phyloP scores from a whole-genome alignment of 2,888 invertebrate species.

The Mamestra brassicae region DNA sequence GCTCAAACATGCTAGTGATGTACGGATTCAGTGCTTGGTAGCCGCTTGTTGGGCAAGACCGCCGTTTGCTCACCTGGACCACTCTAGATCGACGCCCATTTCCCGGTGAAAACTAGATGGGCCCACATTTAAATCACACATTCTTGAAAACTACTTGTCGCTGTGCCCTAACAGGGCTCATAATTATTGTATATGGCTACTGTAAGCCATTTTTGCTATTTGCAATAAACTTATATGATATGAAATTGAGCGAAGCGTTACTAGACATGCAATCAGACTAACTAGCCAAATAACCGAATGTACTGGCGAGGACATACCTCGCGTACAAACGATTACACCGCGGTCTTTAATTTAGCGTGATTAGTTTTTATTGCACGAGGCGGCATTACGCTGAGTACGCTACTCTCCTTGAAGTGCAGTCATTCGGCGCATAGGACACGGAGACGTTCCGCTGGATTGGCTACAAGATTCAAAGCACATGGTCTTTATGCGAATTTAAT shows the following conservation, averaged over 20 bases:
- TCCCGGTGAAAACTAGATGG: neutral
- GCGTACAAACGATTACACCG: neutral
- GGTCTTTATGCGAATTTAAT: neutral
- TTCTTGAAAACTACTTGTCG: neutral
- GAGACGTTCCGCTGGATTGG: neutral
- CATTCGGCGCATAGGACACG: neutral
- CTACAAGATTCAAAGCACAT: neutral
- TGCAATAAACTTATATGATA: too few relatives aligned
- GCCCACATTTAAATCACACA: neutral
- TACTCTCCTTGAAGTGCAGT: constrained; percentile 11
- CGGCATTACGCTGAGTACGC: neutral
- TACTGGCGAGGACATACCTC: neutral
- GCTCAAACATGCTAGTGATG: too few relatives aligned
- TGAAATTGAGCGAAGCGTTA: neutral
- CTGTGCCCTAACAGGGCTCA: neutral
- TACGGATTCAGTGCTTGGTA: neutral
- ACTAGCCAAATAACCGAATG: neutral
- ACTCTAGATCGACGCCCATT: neutral
- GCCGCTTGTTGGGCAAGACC: neutral
- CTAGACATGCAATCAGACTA: neutral
- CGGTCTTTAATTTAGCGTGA: constrained; percentile 23
- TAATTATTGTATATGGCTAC: too few relatives aligned
- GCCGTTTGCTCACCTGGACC: too few relatives aligned
- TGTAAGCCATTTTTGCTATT: too few relatives aligned
- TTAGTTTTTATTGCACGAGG: constrained; percentile 8